Percentiles rank a stretch among this genome's conserved stretches.
These are phyloP conservation scores for Rhinolophus ferrumequinum DNA, from an alignment of 2,113 vertebrate species.

Conservation along the genomic window DNA sequence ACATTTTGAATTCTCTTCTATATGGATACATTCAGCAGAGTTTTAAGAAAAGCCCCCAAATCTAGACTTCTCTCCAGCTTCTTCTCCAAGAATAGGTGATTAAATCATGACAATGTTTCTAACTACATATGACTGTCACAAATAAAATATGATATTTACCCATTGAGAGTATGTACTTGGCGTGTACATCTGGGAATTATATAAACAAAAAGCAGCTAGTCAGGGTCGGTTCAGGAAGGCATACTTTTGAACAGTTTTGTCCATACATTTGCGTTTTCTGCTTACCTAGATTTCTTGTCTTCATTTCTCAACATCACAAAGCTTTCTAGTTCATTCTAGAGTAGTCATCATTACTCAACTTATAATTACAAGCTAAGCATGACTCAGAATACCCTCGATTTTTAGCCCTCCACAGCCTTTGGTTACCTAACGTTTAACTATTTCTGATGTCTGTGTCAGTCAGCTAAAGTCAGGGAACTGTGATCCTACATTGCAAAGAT, in stretches of 20 bases:
- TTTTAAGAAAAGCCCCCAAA: not conserved
- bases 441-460: not conserved
- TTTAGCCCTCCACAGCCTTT: not conserved
- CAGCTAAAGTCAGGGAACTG: not conserved
- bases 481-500: not conserved
- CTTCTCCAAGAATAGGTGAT: not conserved
- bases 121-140: not conserved
- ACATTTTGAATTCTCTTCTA: constrained; percentile 43
- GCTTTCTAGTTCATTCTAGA: constrained; percentile 8
- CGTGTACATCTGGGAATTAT: not conserved
- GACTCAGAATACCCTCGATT: not conserved
- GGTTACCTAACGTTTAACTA: not conserved
- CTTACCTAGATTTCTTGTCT: constrained; percentile 47
- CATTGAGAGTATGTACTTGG: not conserved
- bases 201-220: constrained; percentile 36
- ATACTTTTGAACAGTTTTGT: constrained; percentile 35
- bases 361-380: constrained; percentile 36
- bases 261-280: not conserved
- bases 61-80: not conserved
- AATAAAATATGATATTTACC: not conserved
- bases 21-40: not conserved
- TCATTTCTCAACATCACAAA: constrained; percentile 3
- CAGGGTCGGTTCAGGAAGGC: not conserved
- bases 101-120: constrained; percentile 24
- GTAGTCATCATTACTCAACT: not conserved